Evolutionary conservation across 2,797 vertebrate species (phyloP), one percentile per base, ranked within the genome.

Genomic region (Crenuchus spilurus): DNA sequence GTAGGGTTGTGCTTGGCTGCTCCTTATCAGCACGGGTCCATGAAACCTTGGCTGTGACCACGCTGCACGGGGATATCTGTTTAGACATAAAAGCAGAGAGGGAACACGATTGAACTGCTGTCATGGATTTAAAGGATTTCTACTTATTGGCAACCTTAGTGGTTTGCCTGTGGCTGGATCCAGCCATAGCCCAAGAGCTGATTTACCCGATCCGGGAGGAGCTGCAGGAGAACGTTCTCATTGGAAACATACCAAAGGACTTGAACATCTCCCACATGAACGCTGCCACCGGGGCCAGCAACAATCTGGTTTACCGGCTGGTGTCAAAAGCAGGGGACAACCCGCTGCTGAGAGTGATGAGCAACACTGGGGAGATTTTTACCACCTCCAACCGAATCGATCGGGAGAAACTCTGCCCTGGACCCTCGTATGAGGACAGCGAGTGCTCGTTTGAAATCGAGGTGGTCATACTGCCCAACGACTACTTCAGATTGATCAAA

Each of bases 161-260:
- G 81, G 95, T 96, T 91, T 98, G 96, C 92, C 93, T 98, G 88
- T 97, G 95, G 92, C 92, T 98, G 83, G 98, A 99, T 92, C 97
- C 97, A 42, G 94, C 96, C 83, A 89, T 99, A 88, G 97, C 98
- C 87, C 97, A 99, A 94, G 98, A 99, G 93, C 94, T 99, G 78
- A 98, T 98, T 91, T 99, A 99, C 88, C 97, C 97, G 78, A 98
- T 99, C 88, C 94, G 96, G 88, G 98, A 99, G 90, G 98, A 99
- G 87, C 87, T 99, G 92, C 97, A 98, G 86, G 97, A 99, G 90
- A 99, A 99, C 72, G 94, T 98, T 84, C 97, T 98, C 83, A 98
- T 99, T 92, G 98, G 98, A 92, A 99, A 98, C 91, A 98, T 99
- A 98, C 97, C 98, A 95, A 98, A 97, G 94, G 97, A 99, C 92